Percentiles rank a stretch among this genome's conserved stretches.
phyloP scores from a whole-genome alignment of 2,888 invertebrate genomes.

The Himalopsyche japonica region DNA sequence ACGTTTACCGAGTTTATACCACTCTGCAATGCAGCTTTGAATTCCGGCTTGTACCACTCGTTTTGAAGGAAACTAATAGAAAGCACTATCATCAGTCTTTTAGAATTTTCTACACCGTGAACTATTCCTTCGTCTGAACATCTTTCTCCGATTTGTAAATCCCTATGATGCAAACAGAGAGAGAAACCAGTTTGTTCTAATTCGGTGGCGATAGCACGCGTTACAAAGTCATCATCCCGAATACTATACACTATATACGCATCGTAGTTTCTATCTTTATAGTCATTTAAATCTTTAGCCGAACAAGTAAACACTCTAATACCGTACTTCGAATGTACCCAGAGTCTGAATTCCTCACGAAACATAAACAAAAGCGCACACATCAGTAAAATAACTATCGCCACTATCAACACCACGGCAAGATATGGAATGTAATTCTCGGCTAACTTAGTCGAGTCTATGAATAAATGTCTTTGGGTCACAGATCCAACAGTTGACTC shows the following conservation, averaged over 20 bases:
- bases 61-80: slow-evolving; percentile 79
- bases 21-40: slow-evolving; percentile 78
- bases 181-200: slow-evolving; percentile 68
- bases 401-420: slow-evolving; percentile 70
- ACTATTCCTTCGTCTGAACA: slow-evolving; percentile 60
- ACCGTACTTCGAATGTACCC: slow-evolving; percentile 79
- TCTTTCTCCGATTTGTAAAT: slow-evolving; percentile 61
- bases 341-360: slow-evolving; percentile 75
- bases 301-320: slow-evolving; percentile 71
- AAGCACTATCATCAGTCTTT: slow-evolving; percentile 77
- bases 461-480: slow-evolving; percentile 60
- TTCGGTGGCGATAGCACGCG: slow-evolving; percentile 69
- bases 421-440: slow-evolving; percentile 76
- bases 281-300: slow-evolving; percentile 59
- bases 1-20: slow-evolving; percentile 69
- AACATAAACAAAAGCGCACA: slow-evolving; percentile 73
- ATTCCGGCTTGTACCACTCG: slow-evolving; percentile 83
- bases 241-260: slow-evolving; percentile 87
- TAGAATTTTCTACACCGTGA: slow-evolving; percentile 63
- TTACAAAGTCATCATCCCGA: slow-evolving; percentile 75
- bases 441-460: slow-evolving; percentile 67
- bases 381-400: slow-evolving; percentile 70
- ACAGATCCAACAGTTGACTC: slow-evolving; percentile 68
- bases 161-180: slow-evolving; percentile 72
- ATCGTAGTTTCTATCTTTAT: slow-evolving; percentile 76